Base-by-base conservation (phyloP, 1,140 invertebrate species). In the Drosophila athabasca region DNA sequence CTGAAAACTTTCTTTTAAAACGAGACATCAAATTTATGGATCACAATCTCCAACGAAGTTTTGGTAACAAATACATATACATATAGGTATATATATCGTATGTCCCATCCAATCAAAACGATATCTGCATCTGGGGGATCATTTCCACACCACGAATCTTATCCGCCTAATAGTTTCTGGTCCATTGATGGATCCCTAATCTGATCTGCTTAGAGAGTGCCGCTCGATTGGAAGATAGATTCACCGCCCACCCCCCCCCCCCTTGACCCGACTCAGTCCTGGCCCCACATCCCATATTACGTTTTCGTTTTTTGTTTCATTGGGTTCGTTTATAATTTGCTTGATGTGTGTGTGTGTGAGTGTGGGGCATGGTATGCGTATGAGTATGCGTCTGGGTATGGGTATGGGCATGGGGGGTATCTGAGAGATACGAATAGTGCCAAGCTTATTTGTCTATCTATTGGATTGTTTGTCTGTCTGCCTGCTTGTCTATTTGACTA, bases 401-500 rank as follows among this genome's bases (percentile, higher is more conserved):
- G 31, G 31, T 9, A 9, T 29, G 22, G 19, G 26, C 24, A 19
- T 19, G 17, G 17, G 35, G 41, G 57, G 80, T 69, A 85, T 77
- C 73, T 87, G 62, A 62, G 66, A 77, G 73, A 81, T 65, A 81
- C 72, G 74, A 73, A 67, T 61, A 64, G 51, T 80, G 77, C 82
- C 71, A 68, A 70, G 73, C 68, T 70, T 87, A 87, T 81, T 85
- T 87, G 82, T 85, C 78, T 87, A 85, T 87, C 77, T 81, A 81
- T 85, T 85, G 82, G 71, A 65, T 74, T 74, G 69, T 62, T 72
- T 71, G 62, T 70, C 61, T 54, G 69, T 65, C 79, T 61, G 64
- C 43, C 62, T 49, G 71, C 48, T 51, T 77, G 69, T 74, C 79
- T 82, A 62, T 74, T 76, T 80, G 72, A 65, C 79, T 82, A 68